These are phyloP conservation scores for Peromyscus leucopus DNA, from an alignment of 2,113 vertebrate genomes.

Conservation along the genomic window DNA sequence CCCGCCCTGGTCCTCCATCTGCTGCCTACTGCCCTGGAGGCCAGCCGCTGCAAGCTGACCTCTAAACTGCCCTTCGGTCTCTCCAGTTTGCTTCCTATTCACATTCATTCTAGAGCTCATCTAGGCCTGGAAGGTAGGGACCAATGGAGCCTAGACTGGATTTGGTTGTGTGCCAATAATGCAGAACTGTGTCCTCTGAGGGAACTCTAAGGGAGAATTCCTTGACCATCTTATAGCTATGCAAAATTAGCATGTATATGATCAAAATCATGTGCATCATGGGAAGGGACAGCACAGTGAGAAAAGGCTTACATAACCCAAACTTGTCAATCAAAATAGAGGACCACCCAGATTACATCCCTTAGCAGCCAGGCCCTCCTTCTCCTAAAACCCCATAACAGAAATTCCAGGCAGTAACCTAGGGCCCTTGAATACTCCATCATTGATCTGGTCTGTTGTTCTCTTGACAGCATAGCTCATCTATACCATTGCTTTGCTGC, in stretches of 20 bases:
- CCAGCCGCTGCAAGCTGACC: not conserved
- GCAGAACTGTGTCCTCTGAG: not conserved
- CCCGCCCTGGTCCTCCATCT: not conserved
- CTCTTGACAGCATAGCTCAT: not conserved
- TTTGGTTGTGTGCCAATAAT: not conserved
- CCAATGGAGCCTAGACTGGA: not conserved
- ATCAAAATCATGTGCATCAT: not conserved
- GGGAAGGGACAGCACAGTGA: not conserved
- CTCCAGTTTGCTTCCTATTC: not conserved
- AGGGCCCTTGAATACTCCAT: not conserved
- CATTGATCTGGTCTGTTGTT: not conserved
- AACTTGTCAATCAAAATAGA: not conserved
- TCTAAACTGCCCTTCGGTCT: not conserved
- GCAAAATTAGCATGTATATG: not conserved
- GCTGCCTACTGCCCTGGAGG: not conserved
- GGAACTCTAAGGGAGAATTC: not conserved
- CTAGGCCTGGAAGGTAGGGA: not conserved
- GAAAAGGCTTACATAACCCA: not conserved
- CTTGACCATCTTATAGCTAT: not conserved
- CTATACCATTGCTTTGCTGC: not conserved
- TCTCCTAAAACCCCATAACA: not conserved
- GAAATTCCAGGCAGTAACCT: not conserved
- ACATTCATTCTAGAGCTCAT: not conserved
- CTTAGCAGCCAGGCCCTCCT: not conserved
- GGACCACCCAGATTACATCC: not conserved